Conservation (phyloP, 2,113 vertebrate species). For the Oryzias curvinotus region DNA sequence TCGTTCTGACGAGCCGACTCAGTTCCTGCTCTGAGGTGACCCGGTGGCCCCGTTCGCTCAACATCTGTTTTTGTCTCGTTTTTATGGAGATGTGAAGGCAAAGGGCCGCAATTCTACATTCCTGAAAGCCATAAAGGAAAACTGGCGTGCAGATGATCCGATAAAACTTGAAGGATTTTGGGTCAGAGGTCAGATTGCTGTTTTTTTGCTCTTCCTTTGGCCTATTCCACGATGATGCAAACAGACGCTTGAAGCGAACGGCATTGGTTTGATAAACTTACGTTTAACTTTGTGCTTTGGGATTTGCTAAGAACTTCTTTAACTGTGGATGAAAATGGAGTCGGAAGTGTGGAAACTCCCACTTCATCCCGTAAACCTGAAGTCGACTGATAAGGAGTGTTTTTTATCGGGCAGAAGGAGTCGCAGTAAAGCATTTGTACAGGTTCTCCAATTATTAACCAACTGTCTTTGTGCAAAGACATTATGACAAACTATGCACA, state of each 20-base stretch:
- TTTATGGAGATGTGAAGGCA: conserved; percentile 59
- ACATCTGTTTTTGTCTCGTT: neutral
- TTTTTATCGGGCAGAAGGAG: conserved; percentile 63
- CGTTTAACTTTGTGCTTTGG: neutral
- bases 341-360: conserved; percentile 49
- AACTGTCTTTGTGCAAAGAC: conserved; percentile 43
- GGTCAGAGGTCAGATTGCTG: neutral
- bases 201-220: neutral
- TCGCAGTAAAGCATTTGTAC: conserved; percentile 61
- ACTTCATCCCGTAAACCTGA: conserved; percentile 31
- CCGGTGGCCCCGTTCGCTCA: neutral
- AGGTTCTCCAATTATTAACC: conserved; percentile 77
- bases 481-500: neutral
- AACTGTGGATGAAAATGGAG: conserved; percentile 9
- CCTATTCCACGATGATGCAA: too few species aligned
- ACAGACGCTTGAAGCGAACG: too few species aligned
- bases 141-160: conserved; percentile 8
- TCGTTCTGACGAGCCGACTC: conserved; percentile 35
- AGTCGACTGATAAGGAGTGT: conserved; percentile 38
- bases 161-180: neutral
- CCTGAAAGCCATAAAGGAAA: conserved; percentile 54
- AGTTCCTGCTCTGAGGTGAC: conserved; percentile 40
- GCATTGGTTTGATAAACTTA: neutral
- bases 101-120: conserved; percentile 49
- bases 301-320: neutral